A percentile compares a stretch with the other conserved stretches of the same genome.
Conservation (phyloP, 2,797 vertebrate genomes). For the Typhlichthys subterraneus region DNA sequence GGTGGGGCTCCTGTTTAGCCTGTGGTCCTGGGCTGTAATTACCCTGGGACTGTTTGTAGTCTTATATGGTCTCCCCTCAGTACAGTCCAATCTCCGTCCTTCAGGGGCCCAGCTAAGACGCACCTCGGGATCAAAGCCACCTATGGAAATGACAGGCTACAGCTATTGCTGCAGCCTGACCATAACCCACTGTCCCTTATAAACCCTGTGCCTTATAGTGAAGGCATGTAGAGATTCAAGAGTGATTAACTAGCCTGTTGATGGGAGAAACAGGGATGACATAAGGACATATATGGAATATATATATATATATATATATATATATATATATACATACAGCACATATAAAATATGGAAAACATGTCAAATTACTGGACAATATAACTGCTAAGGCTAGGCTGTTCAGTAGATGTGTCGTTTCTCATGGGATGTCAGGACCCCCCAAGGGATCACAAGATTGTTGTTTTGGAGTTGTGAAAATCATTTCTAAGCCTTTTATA, state of each 20-base stretch:
- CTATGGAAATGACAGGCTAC: conserved; percentile 30
- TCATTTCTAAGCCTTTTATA: no score
- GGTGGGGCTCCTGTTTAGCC: conserved; percentile 39
- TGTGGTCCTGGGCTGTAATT: conserved; percentile 31
- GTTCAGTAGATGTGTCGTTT: no score
- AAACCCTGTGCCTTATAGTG: conserved; percentile 35
- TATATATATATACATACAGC: no score
- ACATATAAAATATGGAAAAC: no score
- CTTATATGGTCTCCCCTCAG: conserved; percentile 45
- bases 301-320: no score
- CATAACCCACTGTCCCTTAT: conserved; percentile 52
- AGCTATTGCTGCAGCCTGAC: conserved; percentile 37
- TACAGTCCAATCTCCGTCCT: conserved; percentile 31
- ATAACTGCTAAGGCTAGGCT: no score
- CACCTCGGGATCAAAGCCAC: conserved; percentile 71
- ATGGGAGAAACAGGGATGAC: conserved; percentile 45
- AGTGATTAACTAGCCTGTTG: conserved; percentile 40
- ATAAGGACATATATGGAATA: conserved; percentile 4
- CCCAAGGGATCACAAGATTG: no score
- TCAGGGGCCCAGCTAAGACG: conserved; percentile 49
- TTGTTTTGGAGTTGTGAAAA: no score
- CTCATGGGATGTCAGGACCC: no score
- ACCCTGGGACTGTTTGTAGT: conserved; percentile 42
- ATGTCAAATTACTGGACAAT: no score
- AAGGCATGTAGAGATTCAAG: conserved; percentile 38